These are phyloP conservation scores for Trissoscelio sp. DNA, from an alignment of 2,888 invertebrate species.

Conservation along the genomic window DNA sequence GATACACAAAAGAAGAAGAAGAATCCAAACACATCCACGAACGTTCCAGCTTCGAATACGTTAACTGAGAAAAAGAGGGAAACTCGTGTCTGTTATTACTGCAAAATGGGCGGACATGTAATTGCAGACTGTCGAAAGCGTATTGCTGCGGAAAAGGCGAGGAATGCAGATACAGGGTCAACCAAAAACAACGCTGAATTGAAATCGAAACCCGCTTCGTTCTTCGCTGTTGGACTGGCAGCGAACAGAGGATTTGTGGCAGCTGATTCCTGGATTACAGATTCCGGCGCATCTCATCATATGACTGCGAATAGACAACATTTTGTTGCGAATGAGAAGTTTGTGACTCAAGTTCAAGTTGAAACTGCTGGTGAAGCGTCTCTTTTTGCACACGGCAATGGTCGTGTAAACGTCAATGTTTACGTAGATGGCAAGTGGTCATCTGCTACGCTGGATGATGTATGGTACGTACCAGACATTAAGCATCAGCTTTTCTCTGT, in stretches of 20 bases:
- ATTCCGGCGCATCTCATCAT: slow-evolving; percentile 50
- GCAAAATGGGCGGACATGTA: slow-evolving; percentile 63
- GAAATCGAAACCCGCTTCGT: slow-evolving; percentile 49
- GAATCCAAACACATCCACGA: no score
- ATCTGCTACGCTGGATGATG: background rate
- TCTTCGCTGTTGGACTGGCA: slow-evolving; percentile 57
- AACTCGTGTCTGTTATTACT: slow-evolving; percentile 63
- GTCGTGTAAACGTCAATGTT: background rate
- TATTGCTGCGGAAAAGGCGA: slow-evolving; percentile 18
- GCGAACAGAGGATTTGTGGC: slow-evolving; percentile 45
- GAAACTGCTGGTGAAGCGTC: background rate
- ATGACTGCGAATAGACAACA: slow-evolving; percentile 53
- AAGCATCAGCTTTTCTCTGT: slow-evolving; percentile 67
- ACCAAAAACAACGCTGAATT: background rate
- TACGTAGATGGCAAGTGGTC: background rate
- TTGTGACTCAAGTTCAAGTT: background rate
- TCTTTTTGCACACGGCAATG: background rate
- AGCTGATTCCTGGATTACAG: slow-evolving; percentile 67
- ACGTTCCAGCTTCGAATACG: background rate
- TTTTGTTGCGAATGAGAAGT: slow-evolving; percentile 8
- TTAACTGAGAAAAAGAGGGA: slow-evolving; percentile 24
- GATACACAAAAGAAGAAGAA: no score
- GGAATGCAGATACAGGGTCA: background rate
- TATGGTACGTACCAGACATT: slow-evolving; percentile 48
- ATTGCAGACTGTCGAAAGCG: slow-evolving; percentile 60